Evolutionary conservation across 2,113 vertebrate species (phyloP).

Genomic region (Odobenus rosmarus): DNA sequence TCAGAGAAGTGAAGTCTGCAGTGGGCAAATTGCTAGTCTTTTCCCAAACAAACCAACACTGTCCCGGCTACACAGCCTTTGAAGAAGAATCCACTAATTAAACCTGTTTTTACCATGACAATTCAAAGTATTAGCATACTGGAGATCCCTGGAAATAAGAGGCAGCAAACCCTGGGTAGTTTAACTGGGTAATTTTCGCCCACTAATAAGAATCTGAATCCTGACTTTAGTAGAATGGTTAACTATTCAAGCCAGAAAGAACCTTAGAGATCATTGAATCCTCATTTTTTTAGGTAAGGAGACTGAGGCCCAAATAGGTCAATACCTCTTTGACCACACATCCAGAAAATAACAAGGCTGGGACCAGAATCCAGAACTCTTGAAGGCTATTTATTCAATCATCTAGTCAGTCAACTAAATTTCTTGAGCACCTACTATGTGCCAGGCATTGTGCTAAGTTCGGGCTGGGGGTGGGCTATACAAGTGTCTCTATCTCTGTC

Average conservation of each 20-base stretch:
- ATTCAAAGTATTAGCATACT: slow-evolving; percentile 34
- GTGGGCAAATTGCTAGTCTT: slow-evolving; percentile 18
- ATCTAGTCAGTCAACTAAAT: neutral
- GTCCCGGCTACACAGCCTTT: neutral
- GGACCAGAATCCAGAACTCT: neutral
- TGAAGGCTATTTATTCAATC: neutral
- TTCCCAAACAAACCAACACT: slow-evolving; percentile 41
- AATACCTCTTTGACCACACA: neutral
- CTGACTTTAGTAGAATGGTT: neutral
- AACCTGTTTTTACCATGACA: slow-evolving; percentile 1
- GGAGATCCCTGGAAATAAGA: neutral
- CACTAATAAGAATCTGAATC: neutral
- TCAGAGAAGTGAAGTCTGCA: slow-evolving; percentile 33
- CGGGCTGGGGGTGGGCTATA: neutral
- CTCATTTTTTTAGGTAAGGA: slow-evolving; percentile 20
- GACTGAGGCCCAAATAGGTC: neutral
- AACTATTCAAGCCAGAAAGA: slow-evolving; percentile 26
- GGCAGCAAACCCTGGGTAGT: neutral
- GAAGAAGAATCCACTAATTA: slow-evolving; percentile 47
- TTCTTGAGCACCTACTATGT: slow-evolving; percentile 3
- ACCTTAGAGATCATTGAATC: neutral
- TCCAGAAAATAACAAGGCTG: neutral
- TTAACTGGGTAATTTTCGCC: slow-evolving; percentile 17
- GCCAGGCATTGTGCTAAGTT: neutral
- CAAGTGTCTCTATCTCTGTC: neutral